phyloP scores from a whole-genome alignment of 1,140 invertebrate species.

The Calephelis nemesis region DNA sequence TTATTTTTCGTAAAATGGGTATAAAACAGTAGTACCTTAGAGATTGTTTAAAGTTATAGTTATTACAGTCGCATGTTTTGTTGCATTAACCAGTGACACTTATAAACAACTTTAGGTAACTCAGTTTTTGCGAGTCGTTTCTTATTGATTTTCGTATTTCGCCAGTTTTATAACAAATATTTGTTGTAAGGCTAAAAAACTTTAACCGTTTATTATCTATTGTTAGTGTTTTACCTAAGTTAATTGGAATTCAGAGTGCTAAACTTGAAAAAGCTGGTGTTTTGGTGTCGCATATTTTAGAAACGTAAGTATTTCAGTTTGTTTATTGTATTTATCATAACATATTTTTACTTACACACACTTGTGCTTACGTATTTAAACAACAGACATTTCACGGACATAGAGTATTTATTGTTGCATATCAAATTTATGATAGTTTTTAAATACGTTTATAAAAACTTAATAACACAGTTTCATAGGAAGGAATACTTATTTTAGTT shows the following conservation, averaged over 20 bases:
- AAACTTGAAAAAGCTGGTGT: slow-evolving; percentile 29
- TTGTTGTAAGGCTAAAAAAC: slow-evolving; percentile 32
- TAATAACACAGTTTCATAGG: too few relatives aligned
- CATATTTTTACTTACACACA: too few relatives aligned
- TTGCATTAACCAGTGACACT: slow-evolving; percentile 40
- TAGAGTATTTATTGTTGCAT: too few relatives aligned
- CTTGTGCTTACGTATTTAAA: too few relatives aligned
- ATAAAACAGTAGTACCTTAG: slow-evolving; percentile 55
- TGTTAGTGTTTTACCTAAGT: slow-evolving; percentile 36
- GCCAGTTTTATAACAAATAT: slow-evolving; percentile 66
- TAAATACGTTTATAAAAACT: too few relatives aligned
- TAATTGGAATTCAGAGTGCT: slow-evolving; percentile 36
- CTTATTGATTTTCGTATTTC: slow-evolving; percentile 75
- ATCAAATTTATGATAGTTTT: too few relatives aligned
- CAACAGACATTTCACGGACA: too few relatives aligned
- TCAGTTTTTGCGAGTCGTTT: slow-evolving; percentile 59
- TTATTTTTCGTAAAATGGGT: slow-evolving; percentile 61
- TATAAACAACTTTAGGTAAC: slow-evolving; percentile 20
- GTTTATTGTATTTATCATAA: not conserved
- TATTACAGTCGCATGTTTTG: slow-evolving; percentile 45
- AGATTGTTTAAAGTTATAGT: slow-evolving; percentile 45
- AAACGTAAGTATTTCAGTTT: slow-evolving; percentile 35
- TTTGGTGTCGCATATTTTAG: slow-evolving; percentile 38
- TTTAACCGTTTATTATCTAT: slow-evolving; percentile 13
- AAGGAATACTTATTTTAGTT: too few relatives aligned